phyloP scores from a whole-genome alignment of 1,140 invertebrate species.

The Camponotus vicinus region DNA sequence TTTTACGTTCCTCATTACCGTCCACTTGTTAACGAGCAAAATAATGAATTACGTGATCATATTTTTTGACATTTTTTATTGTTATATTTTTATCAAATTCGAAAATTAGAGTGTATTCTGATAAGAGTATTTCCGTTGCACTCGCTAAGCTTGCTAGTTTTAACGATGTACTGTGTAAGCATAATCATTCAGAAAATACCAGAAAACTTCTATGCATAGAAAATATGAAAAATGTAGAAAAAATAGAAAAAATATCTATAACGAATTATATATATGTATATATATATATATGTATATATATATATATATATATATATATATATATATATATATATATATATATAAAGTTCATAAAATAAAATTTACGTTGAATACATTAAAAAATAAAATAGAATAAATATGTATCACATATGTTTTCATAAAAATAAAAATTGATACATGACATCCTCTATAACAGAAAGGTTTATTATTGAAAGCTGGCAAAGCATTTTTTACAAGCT shows the following conservation, averaged over 20 bases:
- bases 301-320: not conserved
- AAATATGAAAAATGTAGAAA: conserved; percentile 31
- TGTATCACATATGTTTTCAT: not conserved
- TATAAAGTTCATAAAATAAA: not conserved
- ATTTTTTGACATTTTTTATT: conserved; percentile 12
- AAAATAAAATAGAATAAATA: not conserved
- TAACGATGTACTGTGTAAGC: conserved; percentile 7
- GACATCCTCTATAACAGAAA: not conserved
- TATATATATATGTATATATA: not conserved
- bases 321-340: not conserved
- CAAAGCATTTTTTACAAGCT: not conserved
- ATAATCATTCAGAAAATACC: conserved; percentile 29
- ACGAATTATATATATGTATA: conserved; percentile 1
- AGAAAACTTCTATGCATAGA: conserved; percentile 38
- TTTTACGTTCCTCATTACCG: not conserved
- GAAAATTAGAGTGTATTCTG: not conserved
- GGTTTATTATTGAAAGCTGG: not conserved
- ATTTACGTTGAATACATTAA: not conserved
- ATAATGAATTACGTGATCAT: not conserved
- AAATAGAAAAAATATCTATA: not conserved
- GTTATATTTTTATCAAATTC: not conserved
- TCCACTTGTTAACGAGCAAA: not conserved
- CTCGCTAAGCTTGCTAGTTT: not conserved
- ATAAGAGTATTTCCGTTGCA: conserved; percentile 6
- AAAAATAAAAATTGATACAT: not conserved